Evolutionary conservation across 2,797 vertebrate genomes (phyloP).

Genomic region (Sciaenops ocellatus): DNA sequence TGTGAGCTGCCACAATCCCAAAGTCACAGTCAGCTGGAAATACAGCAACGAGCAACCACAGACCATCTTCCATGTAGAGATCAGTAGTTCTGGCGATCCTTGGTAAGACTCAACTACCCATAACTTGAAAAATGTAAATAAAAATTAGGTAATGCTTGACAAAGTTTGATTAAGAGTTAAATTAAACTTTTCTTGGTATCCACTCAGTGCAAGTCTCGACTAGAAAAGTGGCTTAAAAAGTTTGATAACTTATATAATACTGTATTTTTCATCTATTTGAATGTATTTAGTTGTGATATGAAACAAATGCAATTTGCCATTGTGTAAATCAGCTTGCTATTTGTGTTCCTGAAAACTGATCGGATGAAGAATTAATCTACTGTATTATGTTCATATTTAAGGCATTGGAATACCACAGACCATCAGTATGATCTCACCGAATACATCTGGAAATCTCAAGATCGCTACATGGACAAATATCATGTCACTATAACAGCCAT

Average conservation of each 20-base stretch:
- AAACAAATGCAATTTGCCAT: too few species aligned
- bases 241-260: too few species aligned
- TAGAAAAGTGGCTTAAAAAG: too few species aligned
- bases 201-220: too few species aligned
- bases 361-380: not conserved
- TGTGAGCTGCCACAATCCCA: constrained; percentile 39
- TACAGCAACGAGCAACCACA: not conserved
- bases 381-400: not conserved
- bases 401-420: rapidly evolving
- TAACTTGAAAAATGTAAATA: too few species aligned
- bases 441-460: constrained; percentile 17
- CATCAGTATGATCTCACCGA: constrained; percentile 48
- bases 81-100: rapidly evolving
- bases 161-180: too few species aligned
- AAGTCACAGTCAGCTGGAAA: constrained; percentile 38
- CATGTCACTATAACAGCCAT: constrained; percentile 29
- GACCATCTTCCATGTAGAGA: constrained; percentile 31
- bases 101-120: constrained; percentile 33
- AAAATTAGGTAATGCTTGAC: too few species aligned
- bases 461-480: rapidly evolving
- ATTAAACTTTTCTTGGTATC: too few species aligned
- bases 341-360: not conserved
- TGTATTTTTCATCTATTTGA: too few species aligned
- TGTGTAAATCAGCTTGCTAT: not conserved
- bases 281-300: too few species aligned